Evolutionary conservation across 1,140 invertebrate genomes (phyloP).

Genomic region (Aphidius gifuensis): DNA sequence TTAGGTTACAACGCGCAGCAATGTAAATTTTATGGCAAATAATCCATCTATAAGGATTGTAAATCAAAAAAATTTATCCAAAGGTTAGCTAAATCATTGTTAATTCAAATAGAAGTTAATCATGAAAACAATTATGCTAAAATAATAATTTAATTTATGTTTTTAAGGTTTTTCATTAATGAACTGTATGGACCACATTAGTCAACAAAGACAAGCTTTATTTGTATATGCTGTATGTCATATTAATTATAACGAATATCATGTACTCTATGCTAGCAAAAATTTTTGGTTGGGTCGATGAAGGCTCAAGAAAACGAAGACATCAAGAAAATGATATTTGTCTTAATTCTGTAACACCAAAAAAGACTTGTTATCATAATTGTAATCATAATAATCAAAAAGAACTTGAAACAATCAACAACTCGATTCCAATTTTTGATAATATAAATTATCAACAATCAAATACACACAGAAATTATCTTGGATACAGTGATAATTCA

Average conservation of each 20-base stretch:
- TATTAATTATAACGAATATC: constrained; percentile 26
- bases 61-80: too few species aligned
- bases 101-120: too few species aligned
- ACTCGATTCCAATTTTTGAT: constrained; percentile 22
- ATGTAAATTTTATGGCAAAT: too few species aligned
- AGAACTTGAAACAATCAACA: constrained; percentile 29
- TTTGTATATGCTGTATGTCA: too few species aligned
- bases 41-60: too few species aligned
- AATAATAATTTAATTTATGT: too few species aligned
- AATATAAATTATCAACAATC: constrained; percentile 17
- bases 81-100: too few species aligned
- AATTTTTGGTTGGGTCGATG: constrained; percentile 40
- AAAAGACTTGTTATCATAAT: constrained; percentile 33
- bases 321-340: constrained; percentile 15
- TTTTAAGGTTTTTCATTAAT: too few species aligned
- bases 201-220: too few species aligned
- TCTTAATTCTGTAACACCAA: constrained; percentile 14
- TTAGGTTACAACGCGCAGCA: too few species aligned
- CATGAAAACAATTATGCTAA: too few species aligned
- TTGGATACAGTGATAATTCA: constrained; percentile 10
- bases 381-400: constrained; percentile 16
- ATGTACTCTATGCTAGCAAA: constrained; percentile 41
- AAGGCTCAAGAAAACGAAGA: constrained; percentile 35
- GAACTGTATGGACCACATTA: too few species aligned
- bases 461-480: constrained; percentile 2